Conservation (phyloP, 2,797 vertebrate genomes). For the Propithecus deckenii region DNA sequence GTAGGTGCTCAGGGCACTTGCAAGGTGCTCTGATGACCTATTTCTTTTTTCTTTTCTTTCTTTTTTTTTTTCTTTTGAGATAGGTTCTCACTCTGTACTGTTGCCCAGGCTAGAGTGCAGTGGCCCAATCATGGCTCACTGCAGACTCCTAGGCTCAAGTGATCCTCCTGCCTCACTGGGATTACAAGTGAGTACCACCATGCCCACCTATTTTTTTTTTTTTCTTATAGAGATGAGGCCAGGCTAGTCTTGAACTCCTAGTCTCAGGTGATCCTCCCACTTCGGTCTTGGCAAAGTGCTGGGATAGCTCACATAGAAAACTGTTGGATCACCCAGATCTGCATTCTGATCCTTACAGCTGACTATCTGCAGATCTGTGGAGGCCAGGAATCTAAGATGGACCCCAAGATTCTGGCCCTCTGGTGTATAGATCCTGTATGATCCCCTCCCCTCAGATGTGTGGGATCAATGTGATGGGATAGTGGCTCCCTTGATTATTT, state of each 20-base stretch:
- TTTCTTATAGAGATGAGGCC: background rate
- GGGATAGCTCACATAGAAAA: background rate
- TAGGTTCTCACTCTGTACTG: background rate
- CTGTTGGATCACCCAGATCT: background rate
- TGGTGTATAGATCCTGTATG: background rate
- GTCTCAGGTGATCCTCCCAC: background rate
- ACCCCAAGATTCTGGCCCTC: background rate
- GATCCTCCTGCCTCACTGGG: background rate
- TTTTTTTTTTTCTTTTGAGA: background rate
- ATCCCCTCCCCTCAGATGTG: background rate
- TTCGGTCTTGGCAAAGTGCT: background rate
- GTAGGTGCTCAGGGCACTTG: background rate
- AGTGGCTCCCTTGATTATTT: background rate
- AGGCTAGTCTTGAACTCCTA: background rate
- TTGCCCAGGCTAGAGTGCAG: background rate
- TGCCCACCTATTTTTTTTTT: background rate
- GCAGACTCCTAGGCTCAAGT: background rate
- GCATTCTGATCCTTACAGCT: background rate
- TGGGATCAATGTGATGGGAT: too few relatives aligned
- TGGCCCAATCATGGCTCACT: background rate
- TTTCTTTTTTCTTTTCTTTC: background rate
- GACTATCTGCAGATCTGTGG: background rate
- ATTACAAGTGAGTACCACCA: background rate
- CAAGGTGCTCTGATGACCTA: background rate
- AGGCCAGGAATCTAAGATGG: background rate